Base-by-base conservation (phyloP, 2,113 vertebrate genomes). In the Crypturellus undulatus region DNA sequence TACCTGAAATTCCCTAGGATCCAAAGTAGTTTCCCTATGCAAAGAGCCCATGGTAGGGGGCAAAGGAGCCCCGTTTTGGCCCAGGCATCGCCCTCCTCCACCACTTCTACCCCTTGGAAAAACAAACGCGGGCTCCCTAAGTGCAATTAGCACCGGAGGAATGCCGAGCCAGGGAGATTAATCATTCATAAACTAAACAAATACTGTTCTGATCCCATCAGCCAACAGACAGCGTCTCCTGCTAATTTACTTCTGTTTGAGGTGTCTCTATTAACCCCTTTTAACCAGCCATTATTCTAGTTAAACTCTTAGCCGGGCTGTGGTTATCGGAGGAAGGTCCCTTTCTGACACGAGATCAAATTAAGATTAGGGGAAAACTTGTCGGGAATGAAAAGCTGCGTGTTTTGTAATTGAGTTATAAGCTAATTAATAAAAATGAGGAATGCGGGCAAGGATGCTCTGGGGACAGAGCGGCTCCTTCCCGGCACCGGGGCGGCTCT, bases 131-230 rank as follows among this genome's bases (percentile, higher is more conserved):
- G 90, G 78, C 86, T 96, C 83, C 86, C 81, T 95, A 92, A 95
- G 94, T 94, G 96, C 92, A 95, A 93, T 96, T 96, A 95, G 93
- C 91, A 95, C 92, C 87, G 12, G 3, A 88, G 84, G 94, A 97
- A 96, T 96, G 93, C 94, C 3, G 24, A 94, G 81, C 91, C 92
- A 94, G 47, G 75, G 83, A 93, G 76, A 97, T 97, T 97, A 95
- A 96, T 97, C 95, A 97, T 95, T 97, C 96, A 97, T 97, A 96
- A 96, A 93, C 95, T 97, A 96, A 97, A 96, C 94, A 97, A 97
- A 97, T 96, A 94, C 75, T 71, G 84, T 80, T 94, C 96, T 96
- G 95, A 96, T 97, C 96, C 95, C 96, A 97, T 97, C 96, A 97
- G 91, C 90, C 92, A 65, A 79, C 79, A 95, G 93, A 88, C 93